These are phyloP conservation scores for Beaufortia kweichowensis DNA, from an alignment of 2,113 vertebrate genomes.

Conservation along the genomic window DNA sequence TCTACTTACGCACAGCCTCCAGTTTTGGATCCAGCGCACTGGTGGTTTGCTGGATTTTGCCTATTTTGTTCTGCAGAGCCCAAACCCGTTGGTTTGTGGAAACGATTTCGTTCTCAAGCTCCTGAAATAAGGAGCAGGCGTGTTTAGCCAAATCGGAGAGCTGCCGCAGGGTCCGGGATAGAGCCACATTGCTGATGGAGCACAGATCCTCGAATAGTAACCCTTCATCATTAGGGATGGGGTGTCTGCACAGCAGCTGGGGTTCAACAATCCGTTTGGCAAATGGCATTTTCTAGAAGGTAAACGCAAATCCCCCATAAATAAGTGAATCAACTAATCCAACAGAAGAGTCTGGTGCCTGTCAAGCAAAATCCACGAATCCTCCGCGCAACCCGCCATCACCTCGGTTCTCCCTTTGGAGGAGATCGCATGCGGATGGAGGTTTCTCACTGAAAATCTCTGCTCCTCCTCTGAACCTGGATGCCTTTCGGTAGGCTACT, in stretches of 20 bases:
- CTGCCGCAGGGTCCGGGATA: constrained; percentile 93
- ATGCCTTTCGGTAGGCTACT: constrained; percentile 63
- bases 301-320: constrained; percentile 67
- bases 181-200: constrained; percentile 88
- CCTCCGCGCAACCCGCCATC: constrained; percentile 77
- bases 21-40: constrained; percentile 91
- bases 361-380: constrained; percentile 77
- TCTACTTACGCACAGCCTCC: constrained; percentile 97
- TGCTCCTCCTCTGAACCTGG: constrained; percentile 69
- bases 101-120: constrained; percentile 92
- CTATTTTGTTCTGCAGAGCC: constrained; percentile 90
- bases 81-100: constrained; percentile 88
- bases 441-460: constrained; percentile 46
- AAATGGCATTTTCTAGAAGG: constrained; percentile 84
- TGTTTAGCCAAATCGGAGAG: constrained; percentile 95
- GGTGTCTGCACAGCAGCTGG: constrained; percentile 88
- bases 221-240: constrained; percentile 78
- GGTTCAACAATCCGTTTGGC: constrained; percentile 94
- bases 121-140: constrained; percentile 95
- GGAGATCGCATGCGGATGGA: constrained; percentile 67
- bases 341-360: constrained; percentile 67
- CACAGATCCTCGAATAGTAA: constrained; percentile 86
- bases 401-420: constrained; percentile 56
- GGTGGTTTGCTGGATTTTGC: constrained; percentile 85
- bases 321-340: constrained; percentile 66